These are phyloP conservation scores for Megaceryle maxima DNA, from an alignment of 2,113 vertebrate genomes.

Conservation along the genomic window DNA sequence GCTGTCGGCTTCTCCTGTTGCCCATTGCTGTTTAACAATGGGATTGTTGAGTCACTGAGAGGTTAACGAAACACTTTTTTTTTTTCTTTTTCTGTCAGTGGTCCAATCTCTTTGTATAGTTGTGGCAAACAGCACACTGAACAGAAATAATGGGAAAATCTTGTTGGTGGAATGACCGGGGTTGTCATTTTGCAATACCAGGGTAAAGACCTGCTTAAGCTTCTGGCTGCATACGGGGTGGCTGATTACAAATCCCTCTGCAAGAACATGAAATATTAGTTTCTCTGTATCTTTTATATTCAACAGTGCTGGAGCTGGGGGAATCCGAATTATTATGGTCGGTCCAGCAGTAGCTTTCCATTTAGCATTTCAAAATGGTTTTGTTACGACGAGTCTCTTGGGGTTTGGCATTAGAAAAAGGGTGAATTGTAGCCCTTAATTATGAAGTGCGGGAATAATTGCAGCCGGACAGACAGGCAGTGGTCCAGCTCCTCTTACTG, in stretches of 20 bases:
- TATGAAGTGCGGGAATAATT: background rate
- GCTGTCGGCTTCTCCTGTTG: background rate
- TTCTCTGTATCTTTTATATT: background rate
- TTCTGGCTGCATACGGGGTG: accelerated
- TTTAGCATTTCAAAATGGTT: background rate
- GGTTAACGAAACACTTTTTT: conserved; percentile 33
- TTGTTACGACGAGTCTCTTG: background rate
- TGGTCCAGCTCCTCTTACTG: background rate
- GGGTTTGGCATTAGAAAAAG: conserved; percentile 26
- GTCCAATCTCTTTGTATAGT: conserved; percentile 31
- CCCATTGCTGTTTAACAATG: background rate
- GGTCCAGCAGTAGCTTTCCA: background rate
- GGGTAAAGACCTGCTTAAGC: conserved; percentile 14
- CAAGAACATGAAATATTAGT: background rate
- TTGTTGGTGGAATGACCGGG: background rate
- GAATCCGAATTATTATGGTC: accelerated
- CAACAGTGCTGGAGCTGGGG: background rate
- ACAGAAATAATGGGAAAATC: conserved; percentile 53
- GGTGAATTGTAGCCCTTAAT: conserved; percentile 29
- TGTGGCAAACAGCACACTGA: conserved; percentile 21
- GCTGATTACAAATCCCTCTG: background rate
- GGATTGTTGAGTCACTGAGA: conserved; percentile 17
- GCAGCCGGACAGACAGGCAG: background rate
- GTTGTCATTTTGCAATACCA: background rate
- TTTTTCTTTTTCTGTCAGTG: background rate